phyloP scores from a whole-genome alignment of 2,797 vertebrate species.

The Chromis chromis region DNA sequence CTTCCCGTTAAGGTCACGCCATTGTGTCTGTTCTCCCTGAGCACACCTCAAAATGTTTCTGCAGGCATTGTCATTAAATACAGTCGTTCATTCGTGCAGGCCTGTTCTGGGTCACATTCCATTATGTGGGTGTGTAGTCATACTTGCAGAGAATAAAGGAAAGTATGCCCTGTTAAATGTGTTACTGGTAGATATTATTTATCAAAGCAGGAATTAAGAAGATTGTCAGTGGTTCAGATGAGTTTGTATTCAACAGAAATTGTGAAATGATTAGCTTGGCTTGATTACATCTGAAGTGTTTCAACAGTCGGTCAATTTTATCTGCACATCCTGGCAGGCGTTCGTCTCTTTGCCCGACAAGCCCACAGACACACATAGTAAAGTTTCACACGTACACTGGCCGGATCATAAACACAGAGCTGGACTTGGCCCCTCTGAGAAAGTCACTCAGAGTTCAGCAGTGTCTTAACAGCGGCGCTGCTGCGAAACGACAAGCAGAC shows the following conservation, averaged over 20 bases:
- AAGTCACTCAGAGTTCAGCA: conserved; percentile 73
- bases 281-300: conserved; percentile 6
- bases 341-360: conserved; percentile 23
- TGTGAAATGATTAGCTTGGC: background rate
- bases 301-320: conserved; percentile 9
- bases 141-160: conserved; percentile 6
- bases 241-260: background rate
- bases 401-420: conserved; percentile 62
- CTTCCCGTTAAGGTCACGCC: conserved; percentile 50
- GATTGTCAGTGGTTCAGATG: conserved; percentile 3
- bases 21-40: conserved; percentile 58
- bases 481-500: conserved; percentile 62
- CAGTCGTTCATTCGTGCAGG: conserved; percentile 42
- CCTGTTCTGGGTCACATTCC: conserved; percentile 58
- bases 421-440: conserved; percentile 56
- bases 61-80: conserved; percentile 54
- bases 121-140: conserved; percentile 37
- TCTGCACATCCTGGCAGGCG: conserved; percentile 36
- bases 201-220: conserved; percentile 32
- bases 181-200: conserved; percentile 30
- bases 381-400: conserved; percentile 51
- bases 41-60: conserved; percentile 65
- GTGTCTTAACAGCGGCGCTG: conserved; percentile 66
- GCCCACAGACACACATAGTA: conserved; percentile 19
- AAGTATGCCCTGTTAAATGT: conserved; percentile 10